Evolutionary conservation across 2,888 invertebrate genomes (phyloP), one percentile per base, ranked within the genome.

Genomic region (Aphidius colemani): DNA sequence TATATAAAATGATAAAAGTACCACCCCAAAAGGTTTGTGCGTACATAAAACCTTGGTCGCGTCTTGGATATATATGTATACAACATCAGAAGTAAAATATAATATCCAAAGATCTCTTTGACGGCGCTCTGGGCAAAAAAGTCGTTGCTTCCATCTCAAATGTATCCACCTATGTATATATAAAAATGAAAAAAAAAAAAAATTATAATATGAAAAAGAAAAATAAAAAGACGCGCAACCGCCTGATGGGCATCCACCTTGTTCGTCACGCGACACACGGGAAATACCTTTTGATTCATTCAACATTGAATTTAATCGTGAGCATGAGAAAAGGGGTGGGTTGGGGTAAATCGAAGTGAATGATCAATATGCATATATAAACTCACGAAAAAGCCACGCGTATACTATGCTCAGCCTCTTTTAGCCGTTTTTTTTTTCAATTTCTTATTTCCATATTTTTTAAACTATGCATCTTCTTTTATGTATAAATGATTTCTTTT

Each of bases 311-410:
- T 30, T 30, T 30, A 43, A 51, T 61, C 68, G 65, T 64, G 62
- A 67, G 70, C 67, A 50, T 63, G 30, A 30, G 30, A 30, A 30
- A 30, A 30, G 1, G 30, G 30, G 30, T 30, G 74, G 72, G 74
- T 75, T 73, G 74, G 75, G 72, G 70, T 30, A 69, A 60, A 81
- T 81, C 79, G 75, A 73, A 72, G 73, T 30, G 30, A 75, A 74
- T 77, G 79, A 80, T 81, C 81, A 78, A 81, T 81, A 77, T 79
- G 80, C 78, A 78, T 78, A 18, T 18, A 18, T 18, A 80, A 74
- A 61, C 59, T 66, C 63, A 56, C 64, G 67, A 51, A 40, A 51
- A 39, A 66, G 69, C 69, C 67, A 66, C 66, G 64, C 66, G 59
- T 63, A 53, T 64, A 44, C 62, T 39, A 55, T 63, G 39, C 48